Evolutionary conservation across 2,113 vertebrate species (phyloP), one percentile per base, ranked within the genome.

Genomic region (Melanotaenia duboulayi): DNA sequence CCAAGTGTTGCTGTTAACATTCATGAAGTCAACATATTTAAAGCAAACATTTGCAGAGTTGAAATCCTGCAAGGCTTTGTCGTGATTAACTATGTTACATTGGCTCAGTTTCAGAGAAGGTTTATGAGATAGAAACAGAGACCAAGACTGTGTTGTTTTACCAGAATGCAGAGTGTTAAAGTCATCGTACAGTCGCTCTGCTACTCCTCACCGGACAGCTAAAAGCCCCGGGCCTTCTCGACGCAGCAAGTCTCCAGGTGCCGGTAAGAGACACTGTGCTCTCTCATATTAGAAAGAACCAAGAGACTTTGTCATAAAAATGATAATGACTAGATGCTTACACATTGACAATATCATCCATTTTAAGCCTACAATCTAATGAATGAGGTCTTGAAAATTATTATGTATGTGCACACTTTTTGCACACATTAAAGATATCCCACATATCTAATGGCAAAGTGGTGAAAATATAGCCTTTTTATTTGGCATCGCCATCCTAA

Each of bases 131-230:
- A 35, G 8, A 35, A 35, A 35, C 32, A 2, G 24, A 83, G 76
- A 88, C 61, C 63, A 50, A 60, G 37, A 55, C 11, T 7, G 1
- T 55, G 52, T 74, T 88, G 60, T 74, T 67, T 90, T 19, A 78
- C 44, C 76, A 99, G 98, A 99, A 80, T 99, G 97, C 63, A 95
- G 94, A 48, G 96, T 96, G 65, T 91, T 98, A 82, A 99, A 98
- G 92, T 93, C 96, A 0, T 94, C 96, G 0, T 95, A 96, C 74
- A 91, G 87, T 24, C 95, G 95, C 51, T 93, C 95, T 60, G 84
- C 93, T 61, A 93, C 92, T 54, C 72, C 93, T 2, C 83, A 84
- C 60, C 94, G 94, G 39, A 93, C 88, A 0, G n/a, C 44, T 57
- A 98, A 96, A 89, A 99, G 97, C 81, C 97, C 96, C 0, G 95